A percentile compares a stretch with the other conserved stretches of the same genome.
phyloP scores from a whole-genome alignment of 2,113 vertebrate genomes.

The Hippocampus guttulatus region DNA sequence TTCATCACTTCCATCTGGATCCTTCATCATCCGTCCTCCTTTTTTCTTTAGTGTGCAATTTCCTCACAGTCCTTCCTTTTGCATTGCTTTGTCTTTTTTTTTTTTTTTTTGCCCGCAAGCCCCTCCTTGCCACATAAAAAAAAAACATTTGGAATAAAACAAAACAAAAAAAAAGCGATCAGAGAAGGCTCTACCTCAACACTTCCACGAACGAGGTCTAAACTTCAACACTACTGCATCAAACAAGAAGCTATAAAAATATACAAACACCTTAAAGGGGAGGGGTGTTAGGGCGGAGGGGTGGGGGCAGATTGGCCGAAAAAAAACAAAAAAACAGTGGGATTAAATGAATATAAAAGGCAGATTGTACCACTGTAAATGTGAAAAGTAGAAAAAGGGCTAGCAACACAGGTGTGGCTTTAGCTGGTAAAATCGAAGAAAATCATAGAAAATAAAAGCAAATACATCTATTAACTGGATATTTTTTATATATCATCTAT shows the following conservation, averaged over 20 bases:
- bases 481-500: slow-evolving; percentile 80
- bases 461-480: slow-evolving; percentile 74
- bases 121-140: slow-evolving; percentile 41
- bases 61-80: slow-evolving; percentile 43
- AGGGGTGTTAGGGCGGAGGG: slow-evolving; percentile 1
- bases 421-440: slow-evolving; percentile 52
- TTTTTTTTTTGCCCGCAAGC: slow-evolving; percentile 31
- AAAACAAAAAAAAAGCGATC: slow-evolving; percentile 48
- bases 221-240: slow-evolving; percentile 78
- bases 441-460: slow-evolving; percentile 48
- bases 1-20: slow-evolving; percentile 40
- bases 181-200: slow-evolving; percentile 78
- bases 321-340: slow-evolving; percentile 40
- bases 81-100: slow-evolving; percentile 52
- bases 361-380: slow-evolving; percentile 24
- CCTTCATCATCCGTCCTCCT: slow-evolving; percentile 45
- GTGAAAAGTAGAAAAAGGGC: slow-evolving; percentile 55
- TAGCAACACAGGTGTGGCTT: slow-evolving; percentile 64
- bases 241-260: slow-evolving; percentile 80
- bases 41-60: slow-evolving; percentile 55
- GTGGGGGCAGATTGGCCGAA: slow-evolving; percentile 23
- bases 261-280: slow-evolving; percentile 59
- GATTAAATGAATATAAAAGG: slow-evolving; percentile 72
- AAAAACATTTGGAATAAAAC: slow-evolving; percentile 49
- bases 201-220: slow-evolving; percentile 80